A percentile compares a stretch with the other conserved stretches of the same genome.
phyloP scores from a whole-genome alignment of 2,888 invertebrate genomes.

The Perdita meconis region DNA sequence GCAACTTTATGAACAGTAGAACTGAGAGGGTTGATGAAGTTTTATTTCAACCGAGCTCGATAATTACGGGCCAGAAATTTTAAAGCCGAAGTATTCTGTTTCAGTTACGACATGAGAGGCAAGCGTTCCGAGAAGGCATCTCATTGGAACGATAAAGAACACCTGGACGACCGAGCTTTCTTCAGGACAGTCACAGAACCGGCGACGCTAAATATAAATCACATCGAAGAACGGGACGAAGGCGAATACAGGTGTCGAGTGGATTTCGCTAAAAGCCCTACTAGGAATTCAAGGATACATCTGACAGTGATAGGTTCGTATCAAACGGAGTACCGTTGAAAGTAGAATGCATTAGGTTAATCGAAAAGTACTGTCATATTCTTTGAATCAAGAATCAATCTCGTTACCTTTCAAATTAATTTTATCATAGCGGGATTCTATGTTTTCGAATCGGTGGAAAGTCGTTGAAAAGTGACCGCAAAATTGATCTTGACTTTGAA shows the following conservation, averaged over 20 bases:
- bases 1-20: no score
- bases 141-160: constrained; percentile 89
- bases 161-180: constrained; percentile 88
- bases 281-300: constrained; percentile 90
- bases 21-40: no score
- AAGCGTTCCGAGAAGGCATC: constrained; percentile 86
- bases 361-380: background rate
- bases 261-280: constrained; percentile 92
- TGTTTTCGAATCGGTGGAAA: no score
- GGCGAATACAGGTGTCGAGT: constrained; percentile 93
- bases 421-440: no score
- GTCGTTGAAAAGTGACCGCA: no score
- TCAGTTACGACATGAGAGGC: constrained; percentile 90
- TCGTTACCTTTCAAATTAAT: no score
- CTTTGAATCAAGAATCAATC: no score
- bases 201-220: constrained; percentile 88
- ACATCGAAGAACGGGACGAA: constrained; percentile 88
- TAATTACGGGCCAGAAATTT: background rate
- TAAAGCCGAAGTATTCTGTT: constrained; percentile 76
- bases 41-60: background rate
- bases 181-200: constrained; percentile 90
- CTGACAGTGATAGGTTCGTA: constrained; percentile 91
- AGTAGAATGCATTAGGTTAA: background rate
- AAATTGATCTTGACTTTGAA: no score
- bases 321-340: background rate